Conservation (phyloP, 2,113 vertebrate genomes). For the Orthonyx spaldingii region DNA sequence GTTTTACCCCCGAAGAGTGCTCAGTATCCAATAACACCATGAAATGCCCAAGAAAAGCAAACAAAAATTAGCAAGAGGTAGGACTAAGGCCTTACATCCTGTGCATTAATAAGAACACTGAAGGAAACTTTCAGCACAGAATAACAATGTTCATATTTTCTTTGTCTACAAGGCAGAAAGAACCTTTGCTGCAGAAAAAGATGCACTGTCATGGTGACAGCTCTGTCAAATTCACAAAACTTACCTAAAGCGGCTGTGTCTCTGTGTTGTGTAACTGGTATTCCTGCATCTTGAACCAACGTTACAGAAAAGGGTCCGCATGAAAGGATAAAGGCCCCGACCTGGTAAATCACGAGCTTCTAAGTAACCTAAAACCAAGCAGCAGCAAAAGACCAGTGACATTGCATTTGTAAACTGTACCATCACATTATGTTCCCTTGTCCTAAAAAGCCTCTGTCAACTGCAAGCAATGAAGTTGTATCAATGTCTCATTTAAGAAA, state of each 20-base stretch:
- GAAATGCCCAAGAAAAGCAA: background rate
- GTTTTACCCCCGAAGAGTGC: background rate
- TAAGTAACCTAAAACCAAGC: conserved; percentile 66
- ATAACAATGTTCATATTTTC: background rate
- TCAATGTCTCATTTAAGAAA: background rate
- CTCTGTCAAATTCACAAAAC: background rate
- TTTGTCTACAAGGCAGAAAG: background rate
- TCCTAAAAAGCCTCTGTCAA: background rate
- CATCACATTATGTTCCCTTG: background rate
- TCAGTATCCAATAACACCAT: background rate
- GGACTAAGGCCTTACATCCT: background rate
- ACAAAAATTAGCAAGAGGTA: background rate
- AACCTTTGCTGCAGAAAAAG: background rate
- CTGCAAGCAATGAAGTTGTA: background rate
- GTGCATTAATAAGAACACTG: background rate
- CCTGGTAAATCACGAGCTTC: conserved; percentile 73
- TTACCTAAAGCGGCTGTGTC: conserved; percentile 3
- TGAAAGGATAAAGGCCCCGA: conserved; percentile 65
- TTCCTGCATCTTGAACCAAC: conserved; percentile 67
- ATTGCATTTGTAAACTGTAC: background rate
- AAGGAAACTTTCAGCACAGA: background rate
- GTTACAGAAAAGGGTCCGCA: conserved; percentile 69
- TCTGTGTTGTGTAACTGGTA: background rate
- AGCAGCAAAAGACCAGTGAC: background rate
- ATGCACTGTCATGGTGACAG: background rate